These are phyloP conservation scores for Sclerurus mexicanus DNA, from an alignment of 2,113 vertebrate genomes.

Conservation along the genomic window DNA sequence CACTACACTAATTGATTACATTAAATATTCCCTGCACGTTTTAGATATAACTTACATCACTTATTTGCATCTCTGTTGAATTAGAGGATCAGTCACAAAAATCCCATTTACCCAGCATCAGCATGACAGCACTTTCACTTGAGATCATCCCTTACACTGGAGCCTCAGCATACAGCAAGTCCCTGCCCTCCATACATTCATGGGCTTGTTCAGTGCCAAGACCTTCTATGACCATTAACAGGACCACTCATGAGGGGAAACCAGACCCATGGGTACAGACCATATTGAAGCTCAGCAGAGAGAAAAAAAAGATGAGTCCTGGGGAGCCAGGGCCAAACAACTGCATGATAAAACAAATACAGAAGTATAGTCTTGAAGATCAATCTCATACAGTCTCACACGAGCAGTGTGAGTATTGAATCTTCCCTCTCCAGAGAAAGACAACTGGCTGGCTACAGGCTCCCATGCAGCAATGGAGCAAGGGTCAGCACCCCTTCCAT, in stretches of 20 bases:
- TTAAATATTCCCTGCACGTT: not conserved
- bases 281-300: not conserved
- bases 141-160: not conserved
- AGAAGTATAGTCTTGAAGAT: not conserved
- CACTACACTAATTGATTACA: not conserved
- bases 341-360: not conserved
- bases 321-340: not conserved
- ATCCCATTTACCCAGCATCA: not conserved
- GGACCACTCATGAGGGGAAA: not conserved
- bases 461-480: not conserved
- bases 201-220: not conserved
- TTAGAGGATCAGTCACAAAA: not conserved
- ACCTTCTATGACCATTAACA: not conserved
- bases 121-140: not conserved
- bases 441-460: not conserved
- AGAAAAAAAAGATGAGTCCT: not conserved
- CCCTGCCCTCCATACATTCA: not conserved
- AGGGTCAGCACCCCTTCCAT: not conserved
- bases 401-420: not conserved
- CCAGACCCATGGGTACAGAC: not conserved
- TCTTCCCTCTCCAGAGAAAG: not conserved
- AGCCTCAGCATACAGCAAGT: not conserved
- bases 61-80: not conserved
- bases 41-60: not conserved
- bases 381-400: not conserved